Percentiles rank a stretch among this genome's conserved stretches.
phyloP scores from a whole-genome alignment of 2,113 vertebrate genomes.

The Gambusia affinis region DNA sequence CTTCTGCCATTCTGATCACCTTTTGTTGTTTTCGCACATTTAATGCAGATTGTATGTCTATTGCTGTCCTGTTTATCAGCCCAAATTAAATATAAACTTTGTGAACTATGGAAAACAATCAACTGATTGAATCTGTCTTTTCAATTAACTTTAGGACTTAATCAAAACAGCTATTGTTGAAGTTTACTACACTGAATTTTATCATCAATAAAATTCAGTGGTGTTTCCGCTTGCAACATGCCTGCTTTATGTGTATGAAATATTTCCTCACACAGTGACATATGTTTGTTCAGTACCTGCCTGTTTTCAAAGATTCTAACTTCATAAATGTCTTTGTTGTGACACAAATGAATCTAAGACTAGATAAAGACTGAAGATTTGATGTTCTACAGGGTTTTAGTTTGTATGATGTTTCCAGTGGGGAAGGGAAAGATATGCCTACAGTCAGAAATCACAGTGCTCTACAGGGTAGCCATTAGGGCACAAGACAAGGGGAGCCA shows the following conservation, averaged over 20 bases:
- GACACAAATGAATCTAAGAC: background rate
- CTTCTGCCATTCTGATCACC: background rate
- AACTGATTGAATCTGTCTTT: background rate
- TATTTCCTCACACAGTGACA: background rate
- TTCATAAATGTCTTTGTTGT: background rate
- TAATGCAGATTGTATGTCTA: background rate
- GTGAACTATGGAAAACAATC: too few relatives aligned
- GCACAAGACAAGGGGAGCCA: constrained; percentile 45
- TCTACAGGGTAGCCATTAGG: constrained; percentile 67
- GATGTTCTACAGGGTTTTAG: background rate
- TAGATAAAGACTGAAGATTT: background rate
- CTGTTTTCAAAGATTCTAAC: background rate
- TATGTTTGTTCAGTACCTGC: background rate
- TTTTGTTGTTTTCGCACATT: background rate
- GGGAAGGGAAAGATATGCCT: constrained; percentile 36
- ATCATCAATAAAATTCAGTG: background rate
- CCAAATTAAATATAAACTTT: background rate
- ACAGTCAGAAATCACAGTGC: constrained; percentile 63
- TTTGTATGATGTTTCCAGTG: constrained; percentile 38
- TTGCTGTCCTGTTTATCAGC: background rate
- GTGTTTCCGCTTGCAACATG: background rate
- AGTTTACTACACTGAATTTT: background rate
- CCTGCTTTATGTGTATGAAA: background rate
- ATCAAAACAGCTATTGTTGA: background rate
- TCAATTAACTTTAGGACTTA: background rate